Percentiles rank a stretch among this genome's conserved stretches.
These are phyloP conservation scores for Neotoma lepida DNA, from an alignment of 2,113 vertebrate genomes.

Conservation along the genomic window DNA sequence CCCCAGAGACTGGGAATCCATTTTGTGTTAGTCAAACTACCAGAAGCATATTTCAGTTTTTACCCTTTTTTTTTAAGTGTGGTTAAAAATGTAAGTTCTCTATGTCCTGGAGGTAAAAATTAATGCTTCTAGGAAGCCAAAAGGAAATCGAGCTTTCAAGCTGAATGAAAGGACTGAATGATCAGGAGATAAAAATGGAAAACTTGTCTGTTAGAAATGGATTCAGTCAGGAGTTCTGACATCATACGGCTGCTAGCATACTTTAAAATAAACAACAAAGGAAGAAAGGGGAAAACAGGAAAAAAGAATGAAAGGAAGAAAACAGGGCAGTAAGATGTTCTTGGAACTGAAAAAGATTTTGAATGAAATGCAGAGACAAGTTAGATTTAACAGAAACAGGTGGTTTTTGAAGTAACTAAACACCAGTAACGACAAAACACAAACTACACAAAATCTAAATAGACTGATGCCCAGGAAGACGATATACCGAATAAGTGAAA, in stretches of 20 bases:
- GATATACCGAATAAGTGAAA: background rate
- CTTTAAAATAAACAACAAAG: slow-evolving; percentile 21
- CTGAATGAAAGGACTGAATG: slow-evolving; percentile 58
- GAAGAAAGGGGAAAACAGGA: background rate
- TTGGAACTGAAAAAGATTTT: slow-evolving; percentile 28
- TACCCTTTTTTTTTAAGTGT: slow-evolving; percentile 53
- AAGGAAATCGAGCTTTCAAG: slow-evolving; percentile 66
- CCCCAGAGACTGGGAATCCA: slow-evolving; percentile 61
- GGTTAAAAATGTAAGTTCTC: slow-evolving; percentile 57
- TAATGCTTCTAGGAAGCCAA: slow-evolving; percentile 59
- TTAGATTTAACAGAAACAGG: background rate
- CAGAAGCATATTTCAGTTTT: slow-evolving; percentile 62
- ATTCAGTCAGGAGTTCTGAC: slow-evolving; percentile 56
- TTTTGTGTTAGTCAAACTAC: slow-evolving; percentile 66
- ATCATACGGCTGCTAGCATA: slow-evolving; percentile 37
- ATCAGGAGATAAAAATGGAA: slow-evolving; percentile 64
- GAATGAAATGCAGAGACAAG: slow-evolving; percentile 42
- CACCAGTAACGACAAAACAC: background rate
- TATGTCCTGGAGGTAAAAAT: slow-evolving; percentile 65
- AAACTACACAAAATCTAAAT: background rate
- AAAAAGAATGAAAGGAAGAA: background rate
- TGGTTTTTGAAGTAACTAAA: slow-evolving; percentile 19
- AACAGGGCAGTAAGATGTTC: background rate
- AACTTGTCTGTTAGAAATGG: slow-evolving; percentile 64
- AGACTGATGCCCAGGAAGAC: background rate